phyloP scores from a whole-genome alignment of 2,113 vertebrate species.

The Myiozetetes cayanensis region DNA sequence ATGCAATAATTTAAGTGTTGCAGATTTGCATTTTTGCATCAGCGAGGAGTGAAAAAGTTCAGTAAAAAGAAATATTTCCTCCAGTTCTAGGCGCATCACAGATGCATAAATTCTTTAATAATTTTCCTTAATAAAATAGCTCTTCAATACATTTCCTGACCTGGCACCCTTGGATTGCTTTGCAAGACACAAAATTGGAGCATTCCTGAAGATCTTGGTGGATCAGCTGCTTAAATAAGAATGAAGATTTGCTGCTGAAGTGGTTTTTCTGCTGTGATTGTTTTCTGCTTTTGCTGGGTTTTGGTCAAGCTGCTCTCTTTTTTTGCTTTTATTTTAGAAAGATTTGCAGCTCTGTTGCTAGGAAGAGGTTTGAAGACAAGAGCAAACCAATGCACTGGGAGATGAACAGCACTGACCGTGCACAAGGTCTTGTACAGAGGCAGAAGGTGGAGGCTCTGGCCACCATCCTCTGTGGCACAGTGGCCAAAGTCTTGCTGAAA shows the following conservation, averaged over 20 bases:
- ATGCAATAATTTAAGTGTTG: neutral
- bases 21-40: neutral
- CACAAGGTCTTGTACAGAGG: neutral
- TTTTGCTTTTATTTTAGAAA: neutral
- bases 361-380: neutral
- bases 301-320: neutral
- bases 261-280: accelerated
- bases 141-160: neutral
- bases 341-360: neutral
- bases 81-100: neutral
- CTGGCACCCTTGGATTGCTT: neutral
- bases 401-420: neutral
- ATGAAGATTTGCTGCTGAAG: neutral
- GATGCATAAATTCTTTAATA: neutral
- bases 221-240: neutral
- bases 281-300: neutral
- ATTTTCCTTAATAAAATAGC: neutral
- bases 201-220: neutral
- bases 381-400: accelerated
- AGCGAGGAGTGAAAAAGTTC: accelerated
- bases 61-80: neutral
- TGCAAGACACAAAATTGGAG: neutral
- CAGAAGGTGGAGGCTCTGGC: neutral
- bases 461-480: neutral
- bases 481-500: neutral